Percentiles rank a stretch among this genome's conserved stretches.
phyloP scores from a whole-genome alignment of 1,140 invertebrate genomes.

The Oncopeltus fasciatus region DNA sequence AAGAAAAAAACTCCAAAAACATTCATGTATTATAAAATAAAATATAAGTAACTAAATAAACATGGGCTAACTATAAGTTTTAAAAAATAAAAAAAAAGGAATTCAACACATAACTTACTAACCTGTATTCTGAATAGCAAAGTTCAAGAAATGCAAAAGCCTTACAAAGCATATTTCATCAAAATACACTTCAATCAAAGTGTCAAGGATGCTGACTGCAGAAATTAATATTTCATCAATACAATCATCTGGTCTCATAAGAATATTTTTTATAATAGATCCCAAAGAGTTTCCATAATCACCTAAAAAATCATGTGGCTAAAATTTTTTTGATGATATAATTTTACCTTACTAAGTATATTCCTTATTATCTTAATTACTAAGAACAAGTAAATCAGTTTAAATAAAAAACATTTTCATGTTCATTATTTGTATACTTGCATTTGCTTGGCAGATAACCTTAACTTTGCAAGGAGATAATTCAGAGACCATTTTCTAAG shows the following conservation, averaged over 20 bases:
- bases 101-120: too few relatives aligned
- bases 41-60: too few relatives aligned
- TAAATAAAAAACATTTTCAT: background rate
- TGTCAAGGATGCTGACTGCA: conserved; percentile 14
- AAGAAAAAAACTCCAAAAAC: too few relatives aligned
- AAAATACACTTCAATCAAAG: conserved; percentile 15
- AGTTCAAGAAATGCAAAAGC: conserved; percentile 8
- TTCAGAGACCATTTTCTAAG: too few relatives aligned
- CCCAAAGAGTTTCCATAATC: conserved; percentile 6
- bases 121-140: background rate
- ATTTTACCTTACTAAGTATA: background rate
- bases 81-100: too few relatives aligned
- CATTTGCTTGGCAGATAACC: too few relatives aligned
- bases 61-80: too few relatives aligned
- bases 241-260: conserved; percentile 8
- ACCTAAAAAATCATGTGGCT: conserved; percentile 6
- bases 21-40: too few relatives aligned
- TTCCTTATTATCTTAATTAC: background rate
- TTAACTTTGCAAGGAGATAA: too few relatives aligned
- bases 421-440: too few relatives aligned
- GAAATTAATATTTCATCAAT: conserved; percentile 14
- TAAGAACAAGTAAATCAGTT: background rate
- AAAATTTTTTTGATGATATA: background rate
- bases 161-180: conserved; percentile 1
- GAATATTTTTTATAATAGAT: background rate